Evolutionary conservation across 2,888 invertebrate genomes (phyloP), one percentile per base, ranked within the genome.

Genomic region (Drosophila cognata): DNA sequence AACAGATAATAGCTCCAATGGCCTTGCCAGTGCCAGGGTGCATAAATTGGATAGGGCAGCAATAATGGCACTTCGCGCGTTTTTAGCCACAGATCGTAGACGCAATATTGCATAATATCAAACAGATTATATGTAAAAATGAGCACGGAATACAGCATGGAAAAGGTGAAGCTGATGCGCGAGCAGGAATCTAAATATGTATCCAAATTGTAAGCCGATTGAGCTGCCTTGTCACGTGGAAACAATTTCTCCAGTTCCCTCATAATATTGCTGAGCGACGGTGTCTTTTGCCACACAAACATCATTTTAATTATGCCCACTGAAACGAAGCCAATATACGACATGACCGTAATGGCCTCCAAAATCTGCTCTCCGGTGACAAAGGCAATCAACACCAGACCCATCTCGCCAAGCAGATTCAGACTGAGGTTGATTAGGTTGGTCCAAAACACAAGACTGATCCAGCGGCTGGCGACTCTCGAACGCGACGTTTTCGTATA

Each of bases 121-220:
- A 82, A 89, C 1, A 93, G 70, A 75, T 92, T 93, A 43, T 92
- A 93, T 0, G 90, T 90, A 87, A 91, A 92, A 35, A 92, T 91
- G 0, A 92, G 84, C 21, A 89, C 55, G 43, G 90, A 82, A 50
- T 92, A 93, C 2, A 92, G 76, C 25, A 81, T 38, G 1, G 90
- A 66, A 43, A 92, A 93, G 33, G 77, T 79, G 0, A 84, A n/a
- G 16, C 87, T 84, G 1, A 91, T 71, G 2, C 83, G 66, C 0
- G 70, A 73, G 16, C 82, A 82, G 16, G 82, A 70, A 0, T 70
- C 55, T n/a, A 89, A 61, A 61, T 89, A 85, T 0, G 62, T 36
- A 1, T 68, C 46, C 64, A 91, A 36, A 6, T 73, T 56, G 50
- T 84, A 87, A 0, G 46, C 55, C 5, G 55, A 6, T 55, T 91